These are phyloP conservation scores for Gastrophysa polygoni DNA, from an alignment of 2,888 invertebrate species.

Conservation along the genomic window DNA sequence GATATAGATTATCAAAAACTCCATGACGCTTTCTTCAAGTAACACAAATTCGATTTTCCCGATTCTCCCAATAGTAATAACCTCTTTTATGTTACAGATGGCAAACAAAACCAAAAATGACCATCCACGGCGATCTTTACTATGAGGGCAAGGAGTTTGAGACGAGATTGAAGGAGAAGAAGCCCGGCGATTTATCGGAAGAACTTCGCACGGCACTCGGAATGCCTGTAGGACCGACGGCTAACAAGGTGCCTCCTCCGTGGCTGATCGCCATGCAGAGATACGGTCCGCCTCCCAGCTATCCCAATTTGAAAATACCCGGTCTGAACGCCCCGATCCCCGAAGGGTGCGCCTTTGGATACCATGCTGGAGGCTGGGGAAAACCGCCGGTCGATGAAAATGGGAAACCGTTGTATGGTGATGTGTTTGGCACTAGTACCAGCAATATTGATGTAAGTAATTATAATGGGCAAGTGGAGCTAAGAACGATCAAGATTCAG, in stretches of 20 bases:
- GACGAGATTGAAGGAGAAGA: conserved; percentile 95
- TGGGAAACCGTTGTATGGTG: conserved; percentile 97
- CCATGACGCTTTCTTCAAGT: conserved; percentile 98
- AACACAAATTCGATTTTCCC: conserved; percentile 42
- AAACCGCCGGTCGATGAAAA: conserved; percentile 99
- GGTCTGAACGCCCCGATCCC: conserved; percentile 98
- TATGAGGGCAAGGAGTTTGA: conserved; percentile 99
- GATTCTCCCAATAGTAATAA: conserved; percentile 1
- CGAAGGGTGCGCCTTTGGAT: conserved; percentile 96
- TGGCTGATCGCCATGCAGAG: conserved; percentile 98
- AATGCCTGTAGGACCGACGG: conserved; percentile 96
- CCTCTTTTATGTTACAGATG: no score
- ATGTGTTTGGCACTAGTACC: conserved; percentile 91
- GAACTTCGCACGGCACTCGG: conserved; percentile 95
- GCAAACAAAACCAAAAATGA: conserved; percentile 99
- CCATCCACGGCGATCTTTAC: conserved; percentile 97
- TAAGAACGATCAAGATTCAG: no score
- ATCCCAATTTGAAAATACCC: conserved; percentile 97
- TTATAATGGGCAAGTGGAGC: no score
- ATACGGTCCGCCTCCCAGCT: conserved; percentile 98
- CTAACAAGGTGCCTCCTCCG: conserved; percentile 87
- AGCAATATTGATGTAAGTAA: conserved; percentile 73
- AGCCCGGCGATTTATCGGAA: conserved; percentile 96
- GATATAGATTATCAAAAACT: conserved; percentile 99
- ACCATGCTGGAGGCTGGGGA: conserved; percentile 99